Evolutionary conservation across 2,113 vertebrate genomes (phyloP).

Genomic region (Murina feae): DNA sequence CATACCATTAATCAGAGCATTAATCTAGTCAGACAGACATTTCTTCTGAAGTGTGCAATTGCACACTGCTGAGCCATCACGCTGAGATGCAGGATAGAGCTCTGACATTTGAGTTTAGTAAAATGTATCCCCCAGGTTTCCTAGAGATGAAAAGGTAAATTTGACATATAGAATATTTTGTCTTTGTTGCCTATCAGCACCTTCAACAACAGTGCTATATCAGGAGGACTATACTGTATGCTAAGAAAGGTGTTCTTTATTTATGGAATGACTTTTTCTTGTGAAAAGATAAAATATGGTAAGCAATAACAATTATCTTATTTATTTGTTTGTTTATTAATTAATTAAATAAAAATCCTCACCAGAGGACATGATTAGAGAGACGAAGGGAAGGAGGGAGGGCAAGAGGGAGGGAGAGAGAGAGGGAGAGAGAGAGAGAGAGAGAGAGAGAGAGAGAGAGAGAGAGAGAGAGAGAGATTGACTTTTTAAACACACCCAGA

Average conservation of each 20-base stretch:
- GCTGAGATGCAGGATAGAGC: neutral
- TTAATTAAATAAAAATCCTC: neutral
- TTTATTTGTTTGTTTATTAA: neutral
- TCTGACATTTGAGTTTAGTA: constrained; percentile 27
- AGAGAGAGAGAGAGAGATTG: neutral
- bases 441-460: no score
- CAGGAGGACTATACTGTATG: neutral
- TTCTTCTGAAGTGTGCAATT: constrained; percentile 56
- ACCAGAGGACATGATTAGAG: neutral
- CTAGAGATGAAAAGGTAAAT: constrained; percentile 47
- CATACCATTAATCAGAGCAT: constrained; percentile 54
- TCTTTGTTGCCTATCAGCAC: neutral
- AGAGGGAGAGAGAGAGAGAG: no score
- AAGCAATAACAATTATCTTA: neutral
- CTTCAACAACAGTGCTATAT: neutral
- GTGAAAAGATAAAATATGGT: neutral
- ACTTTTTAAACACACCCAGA: neutral
- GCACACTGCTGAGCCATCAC: neutral
- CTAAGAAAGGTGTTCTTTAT: neutral
- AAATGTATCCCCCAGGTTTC: neutral
- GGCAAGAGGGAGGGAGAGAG: no score
- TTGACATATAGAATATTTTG: neutral
- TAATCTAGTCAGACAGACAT: constrained; percentile 26
- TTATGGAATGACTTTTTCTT: constrained; percentile 18
- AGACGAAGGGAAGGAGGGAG: neutral